These are phyloP conservation scores for Carapus acus DNA, from an alignment of 2,797 vertebrate genomes.

Conservation along the genomic window DNA sequence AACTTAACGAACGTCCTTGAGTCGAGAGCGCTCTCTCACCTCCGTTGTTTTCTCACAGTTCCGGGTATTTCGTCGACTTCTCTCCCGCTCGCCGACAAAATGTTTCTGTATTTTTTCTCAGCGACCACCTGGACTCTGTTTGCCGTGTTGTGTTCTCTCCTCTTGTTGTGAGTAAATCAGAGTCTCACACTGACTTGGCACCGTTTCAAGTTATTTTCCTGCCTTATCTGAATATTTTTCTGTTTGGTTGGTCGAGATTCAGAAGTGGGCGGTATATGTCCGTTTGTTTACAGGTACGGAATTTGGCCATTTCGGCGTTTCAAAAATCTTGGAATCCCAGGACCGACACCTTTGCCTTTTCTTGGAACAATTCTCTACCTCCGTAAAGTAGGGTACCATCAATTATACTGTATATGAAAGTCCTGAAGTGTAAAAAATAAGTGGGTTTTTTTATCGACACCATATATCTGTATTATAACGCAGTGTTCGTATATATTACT, in stretches of 20 bases:
- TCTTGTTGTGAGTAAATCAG: slow-evolving; percentile 57
- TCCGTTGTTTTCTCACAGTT: too few species aligned
- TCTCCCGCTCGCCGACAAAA: background rate
- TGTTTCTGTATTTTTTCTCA: slow-evolving; percentile 49
- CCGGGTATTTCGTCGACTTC: too few species aligned
- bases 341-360: slow-evolving; percentile 68
- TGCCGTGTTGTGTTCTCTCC: slow-evolving; percentile 45
- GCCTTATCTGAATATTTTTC: too few species aligned
- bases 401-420: background rate
- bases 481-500: too few species aligned
- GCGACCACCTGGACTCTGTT: slow-evolving; percentile 66
- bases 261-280: too few species aligned
- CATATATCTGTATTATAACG: too few species aligned
- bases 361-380: slow-evolving; percentile 46
- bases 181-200: background rate
- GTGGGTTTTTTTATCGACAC: too few species aligned
- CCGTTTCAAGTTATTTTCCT: too few species aligned
- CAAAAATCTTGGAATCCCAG: slow-evolving; percentile 61
- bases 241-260: too few species aligned
- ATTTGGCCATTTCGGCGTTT: slow-evolving; percentile 60
- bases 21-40: too few species aligned
- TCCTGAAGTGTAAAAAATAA: too few species aligned
- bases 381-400: slow-evolving; percentile 32
- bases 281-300: slow-evolving; percentile 60
- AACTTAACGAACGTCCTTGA: too few species aligned